These are phyloP conservation scores for Tricholaema leucomelas DNA, from an alignment of 2,113 vertebrate genomes.

Conservation along the genomic window DNA sequence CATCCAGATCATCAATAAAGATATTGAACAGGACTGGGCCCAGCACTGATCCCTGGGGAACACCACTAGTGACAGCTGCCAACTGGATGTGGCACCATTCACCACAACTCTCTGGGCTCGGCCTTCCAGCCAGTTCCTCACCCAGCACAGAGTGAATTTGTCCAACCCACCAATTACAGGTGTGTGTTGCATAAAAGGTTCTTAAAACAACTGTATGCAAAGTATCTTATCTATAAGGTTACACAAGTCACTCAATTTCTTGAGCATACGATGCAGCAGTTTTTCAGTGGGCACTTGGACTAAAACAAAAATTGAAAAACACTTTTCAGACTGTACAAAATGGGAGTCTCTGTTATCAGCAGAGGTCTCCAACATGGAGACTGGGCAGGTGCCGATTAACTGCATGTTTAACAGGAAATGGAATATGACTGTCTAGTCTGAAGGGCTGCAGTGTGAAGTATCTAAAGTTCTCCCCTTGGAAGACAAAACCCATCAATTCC, in stretches of 20 bases:
- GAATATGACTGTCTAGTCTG: background rate
- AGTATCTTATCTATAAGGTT: background rate
- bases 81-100: too few species aligned
- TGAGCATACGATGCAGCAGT: accelerated
- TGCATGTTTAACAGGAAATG: background rate
- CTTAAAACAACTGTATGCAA: background rate
- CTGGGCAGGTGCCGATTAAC: background rate
- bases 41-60: too few species aligned
- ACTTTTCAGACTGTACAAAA: background rate
- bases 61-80: too few species aligned
- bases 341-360: background rate
- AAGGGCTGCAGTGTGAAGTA: background rate
- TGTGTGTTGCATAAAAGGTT: background rate
- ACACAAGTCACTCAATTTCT: background rate
- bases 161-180: too few species aligned
- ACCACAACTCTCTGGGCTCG: too few species aligned
- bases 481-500: slow-evolving; percentile 9
- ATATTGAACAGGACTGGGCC: too few species aligned
- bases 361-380: background rate
- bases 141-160: too few species aligned
- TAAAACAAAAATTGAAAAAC: background rate
- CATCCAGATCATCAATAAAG: too few species aligned
- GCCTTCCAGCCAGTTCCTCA: too few species aligned
- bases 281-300: background rate
- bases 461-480: background rate